Evolutionary conservation across 2,797 vertebrate genomes (phyloP).

Genomic region (Podargus strigoides): DNA sequence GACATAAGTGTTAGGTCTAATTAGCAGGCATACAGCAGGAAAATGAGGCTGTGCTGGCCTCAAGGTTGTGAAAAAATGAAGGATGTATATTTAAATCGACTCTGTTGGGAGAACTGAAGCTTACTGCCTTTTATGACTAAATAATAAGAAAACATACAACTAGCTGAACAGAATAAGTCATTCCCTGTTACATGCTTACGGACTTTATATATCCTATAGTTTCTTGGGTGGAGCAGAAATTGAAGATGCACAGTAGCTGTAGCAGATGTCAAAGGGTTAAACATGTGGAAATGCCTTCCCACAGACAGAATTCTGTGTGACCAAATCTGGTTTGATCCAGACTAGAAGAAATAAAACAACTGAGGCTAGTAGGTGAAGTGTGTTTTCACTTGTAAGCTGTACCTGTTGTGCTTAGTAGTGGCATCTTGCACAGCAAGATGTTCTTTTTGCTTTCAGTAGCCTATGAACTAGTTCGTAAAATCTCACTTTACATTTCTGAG

Average conservation of each 20-base stretch:
- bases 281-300: background rate
- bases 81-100: background rate
- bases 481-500: background rate
- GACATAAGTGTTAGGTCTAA: background rate
- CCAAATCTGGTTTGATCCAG: background rate
- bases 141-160: background rate
- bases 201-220: background rate
- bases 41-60: background rate
- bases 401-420: background rate
- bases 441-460: background rate
- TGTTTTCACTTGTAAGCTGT: background rate
- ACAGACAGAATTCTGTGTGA: background rate
- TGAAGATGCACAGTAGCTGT: background rate
- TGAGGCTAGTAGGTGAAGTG: background rate
- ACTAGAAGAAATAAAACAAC: background rate
- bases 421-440: too few relatives aligned
- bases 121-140: background rate
- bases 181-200: background rate
- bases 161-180: background rate
- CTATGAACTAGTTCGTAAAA: background rate
- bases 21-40: background rate
- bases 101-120: background rate
- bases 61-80: background rate
- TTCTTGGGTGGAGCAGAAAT: background rate
- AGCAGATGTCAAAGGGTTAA: background rate